Evolutionary conservation across 2,797 vertebrate species (phyloP).

Genomic region (Eutrigla gurnardus): DNA sequence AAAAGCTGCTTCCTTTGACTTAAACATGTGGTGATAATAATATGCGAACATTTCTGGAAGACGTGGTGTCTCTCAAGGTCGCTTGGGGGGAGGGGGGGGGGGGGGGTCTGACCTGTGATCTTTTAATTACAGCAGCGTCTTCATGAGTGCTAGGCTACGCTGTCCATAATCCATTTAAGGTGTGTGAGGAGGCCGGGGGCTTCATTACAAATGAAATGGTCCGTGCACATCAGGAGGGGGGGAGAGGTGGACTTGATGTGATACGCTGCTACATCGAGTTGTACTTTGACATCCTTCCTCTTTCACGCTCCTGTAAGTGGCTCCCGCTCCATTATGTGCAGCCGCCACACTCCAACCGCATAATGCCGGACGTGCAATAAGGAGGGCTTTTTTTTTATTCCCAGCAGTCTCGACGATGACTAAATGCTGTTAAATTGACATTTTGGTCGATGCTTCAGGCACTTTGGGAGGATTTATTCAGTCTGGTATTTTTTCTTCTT

Average conservation of each 20-base stretch:
- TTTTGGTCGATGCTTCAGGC: slow-evolving; percentile 13
- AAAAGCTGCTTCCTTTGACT: too few species aligned
- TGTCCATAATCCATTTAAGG: slow-evolving; percentile 42
- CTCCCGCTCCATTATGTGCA: slow-evolving; percentile 27
- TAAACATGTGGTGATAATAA: too few species aligned
- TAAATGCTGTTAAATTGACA: slow-evolving; percentile 19
- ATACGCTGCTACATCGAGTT: slow-evolving; percentile 46
- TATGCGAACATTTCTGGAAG: too few species aligned
- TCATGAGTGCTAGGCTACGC: slow-evolving; percentile 1
- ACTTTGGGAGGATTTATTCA: slow-evolving; percentile 16
- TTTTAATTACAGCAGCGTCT: slow-evolving; percentile 51
- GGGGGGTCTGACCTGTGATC: slow-evolving; percentile 45
- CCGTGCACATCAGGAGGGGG: slow-evolving; percentile 25
- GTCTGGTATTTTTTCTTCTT: slow-evolving; percentile 5
- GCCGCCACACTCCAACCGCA: slow-evolving; percentile 28
- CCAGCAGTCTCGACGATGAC: slow-evolving; percentile 27
- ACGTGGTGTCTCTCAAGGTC: slow-evolving; percentile 41
- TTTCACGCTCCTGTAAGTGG: slow-evolving; percentile 34
- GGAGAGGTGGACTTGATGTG: slow-evolving; percentile 39
- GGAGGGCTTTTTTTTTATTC: slow-evolving; percentile 16
- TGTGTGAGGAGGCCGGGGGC: slow-evolving; percentile 23
- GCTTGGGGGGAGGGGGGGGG: background rate
- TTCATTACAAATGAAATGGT: slow-evolving; percentile 62
- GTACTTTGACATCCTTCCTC: slow-evolving; percentile 26
- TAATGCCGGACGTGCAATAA: slow-evolving; percentile 37